phyloP scores from a whole-genome alignment of 2,888 invertebrate species.

The Ennomos quercinarius region DNA sequence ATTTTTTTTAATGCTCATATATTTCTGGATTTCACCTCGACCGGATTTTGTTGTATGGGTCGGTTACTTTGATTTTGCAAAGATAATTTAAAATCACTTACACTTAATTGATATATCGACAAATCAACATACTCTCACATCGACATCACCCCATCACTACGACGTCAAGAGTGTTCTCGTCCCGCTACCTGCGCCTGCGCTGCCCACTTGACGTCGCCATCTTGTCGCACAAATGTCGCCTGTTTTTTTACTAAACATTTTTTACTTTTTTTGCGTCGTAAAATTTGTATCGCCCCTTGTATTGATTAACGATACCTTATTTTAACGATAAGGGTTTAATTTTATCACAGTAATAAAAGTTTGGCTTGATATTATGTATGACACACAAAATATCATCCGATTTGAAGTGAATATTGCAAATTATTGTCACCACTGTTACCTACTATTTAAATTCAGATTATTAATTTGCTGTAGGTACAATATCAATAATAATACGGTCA shows the following conservation, averaged over 20 bases:
- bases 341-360: conserved; percentile 21
- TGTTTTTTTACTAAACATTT: conserved; percentile 31
- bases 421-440: too few species aligned
- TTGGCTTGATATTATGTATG: not conserved
- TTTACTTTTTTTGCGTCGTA: conserved; percentile 40
- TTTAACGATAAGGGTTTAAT: conserved; percentile 36
- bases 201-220: conserved; percentile 62
- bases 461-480: too few species aligned
- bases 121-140: conserved; percentile 11
- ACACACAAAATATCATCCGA: too few species aligned
- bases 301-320: conserved; percentile 42
- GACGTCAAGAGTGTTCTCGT: conserved; percentile 38
- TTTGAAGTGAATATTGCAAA: too few species aligned
- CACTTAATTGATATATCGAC: not conserved
- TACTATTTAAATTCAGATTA: too few species aligned
- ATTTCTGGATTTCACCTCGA: too few species aligned
- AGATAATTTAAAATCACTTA: too few species aligned
- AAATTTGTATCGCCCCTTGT: conserved; percentile 43
- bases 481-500: too few species aligned
- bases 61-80: too few species aligned
- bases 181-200: conserved; percentile 58
- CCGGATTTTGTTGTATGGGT: too few species aligned
- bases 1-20: too few species aligned
- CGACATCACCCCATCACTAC: conserved; percentile 32
- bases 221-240: conserved; percentile 59